Base-by-base conservation (phyloP, 2,888 invertebrate genomes). In the Drosophila merina region DNA sequence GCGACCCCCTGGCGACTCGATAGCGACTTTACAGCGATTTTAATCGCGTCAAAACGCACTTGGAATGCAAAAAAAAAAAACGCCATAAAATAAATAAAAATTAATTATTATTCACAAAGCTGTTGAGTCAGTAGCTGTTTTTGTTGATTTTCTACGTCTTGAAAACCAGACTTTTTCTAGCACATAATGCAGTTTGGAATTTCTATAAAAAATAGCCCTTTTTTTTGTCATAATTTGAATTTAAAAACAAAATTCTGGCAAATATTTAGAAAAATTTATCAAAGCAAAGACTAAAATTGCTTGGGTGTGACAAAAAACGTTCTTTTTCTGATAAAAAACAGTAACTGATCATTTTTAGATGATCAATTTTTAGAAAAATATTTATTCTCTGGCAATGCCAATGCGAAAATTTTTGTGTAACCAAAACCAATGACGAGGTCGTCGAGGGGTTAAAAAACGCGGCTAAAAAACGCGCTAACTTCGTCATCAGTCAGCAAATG, bases 341-440 rank as follows among this genome's bases (percentile, higher is more conserved):
- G n/a, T 12, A 25, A n/a, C 12, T 28, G 7, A 36, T 59, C 12
- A 44, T 42, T 66, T 66, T 42, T 72, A 47, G 48, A 71, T n/a
- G n/a, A n/a, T n/a, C n/a, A n/a, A 44, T 42, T 66, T 66, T 42
- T 72, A 47, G 48, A 71, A 62, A 71, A 72, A 72, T 71, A 52
- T 50, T 64, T 48, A 52, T 52, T 48, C 72, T 72, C 30, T 62
- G 67, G 33, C 40, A 74, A 55, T 57, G 55, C 66, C 52, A 30
- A 2, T 2, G 57, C 62, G 79, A 74, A 25, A 58, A 75, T 69
- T 71, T 69, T 57, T 60, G 36, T 75, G 73, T 73, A 78, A 77
- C 49, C 44, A 60, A 69, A 73, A 26, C 59, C 70, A 79, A 79
- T 71, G 72, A 58, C 74, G 83, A 88, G 77, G 86, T 79, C 75